Evolutionary conservation across 1,140 invertebrate genomes (phyloP), one percentile per base, ranked within the genome.

Genomic region (Heliconius melpomene): DNA sequence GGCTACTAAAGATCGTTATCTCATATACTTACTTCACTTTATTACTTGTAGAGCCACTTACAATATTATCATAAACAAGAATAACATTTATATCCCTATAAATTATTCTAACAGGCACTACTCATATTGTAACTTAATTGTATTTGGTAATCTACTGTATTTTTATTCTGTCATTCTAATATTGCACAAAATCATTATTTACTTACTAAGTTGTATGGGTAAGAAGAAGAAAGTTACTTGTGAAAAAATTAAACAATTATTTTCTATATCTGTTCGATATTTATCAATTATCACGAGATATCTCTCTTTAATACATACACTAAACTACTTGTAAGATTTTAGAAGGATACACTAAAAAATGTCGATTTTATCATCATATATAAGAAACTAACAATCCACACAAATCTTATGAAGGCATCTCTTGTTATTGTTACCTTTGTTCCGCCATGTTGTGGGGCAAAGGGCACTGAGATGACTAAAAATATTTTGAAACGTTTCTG

Each of bases 341-440:
- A 11, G 57, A 9, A n/a, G 8, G 20, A n/a, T 16, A 29, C 60
- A 7, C 1, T 66, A 16, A 66, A 9, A 26, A 16, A 66, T 18
- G 2, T 66, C 13, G 23, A 29, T 66, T 16, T 66, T 66, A 66
- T 66, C 26, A 13, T 16, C 3, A 20, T n/a, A 54, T 6, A 9
- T 57, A 57, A 57, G n/a, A 57, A 26, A 66, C 60, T 66, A 66
- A 66, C 60, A 66, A 66, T 16, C 3, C 26, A 46, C 40, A 46
- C 40, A 29, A 13, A 26, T 29, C 40, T 50, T 11, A 26, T 52
- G n/a, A 7, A 29, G 23, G 72, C 46, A 52, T 74, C 72, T 74
- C 26, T 74, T 74, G 72, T 74, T 29, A 74, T 74, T 74, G 46
- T 74, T 74, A 29, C 50, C 46, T 74, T 74, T 74, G 40, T 40